Evolutionary conservation across 2,113 vertebrate genomes (phyloP).

Genomic region (Xyliphius kryptos): DNA sequence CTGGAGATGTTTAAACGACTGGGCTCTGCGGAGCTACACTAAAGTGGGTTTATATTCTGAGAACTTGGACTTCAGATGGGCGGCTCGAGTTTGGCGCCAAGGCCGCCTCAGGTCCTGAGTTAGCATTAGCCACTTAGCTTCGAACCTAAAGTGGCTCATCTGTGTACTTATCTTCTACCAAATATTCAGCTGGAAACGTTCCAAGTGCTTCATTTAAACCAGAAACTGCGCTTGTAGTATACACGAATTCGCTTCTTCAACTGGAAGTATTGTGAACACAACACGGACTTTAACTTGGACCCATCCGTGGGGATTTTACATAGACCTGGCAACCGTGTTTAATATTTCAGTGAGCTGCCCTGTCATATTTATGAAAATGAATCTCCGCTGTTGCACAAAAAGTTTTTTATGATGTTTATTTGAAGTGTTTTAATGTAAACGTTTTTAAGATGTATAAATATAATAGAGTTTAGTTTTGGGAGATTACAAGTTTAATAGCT

Average conservation of each 20-base stretch:
- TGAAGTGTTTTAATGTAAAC: too few species aligned
- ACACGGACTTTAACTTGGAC: not conserved
- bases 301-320: not conserved
- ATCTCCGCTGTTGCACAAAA: not conserved
- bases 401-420: too few species aligned
- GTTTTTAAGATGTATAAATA: too few species aligned
- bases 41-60: constrained; percentile 52
- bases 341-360: not conserved
- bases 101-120: constrained; percentile 40
- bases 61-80: constrained; percentile 36
- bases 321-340: constrained; percentile 8
- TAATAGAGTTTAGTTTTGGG: too few species aligned
- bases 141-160: not conserved
- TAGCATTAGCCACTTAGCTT: constrained; percentile 1
- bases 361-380: not conserved
- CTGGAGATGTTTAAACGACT: not conserved
- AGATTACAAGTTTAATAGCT: too few species aligned
- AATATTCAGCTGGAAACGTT: too few species aligned
- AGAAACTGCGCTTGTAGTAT: too few species aligned
- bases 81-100: constrained; percentile 64
- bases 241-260: too few species aligned
- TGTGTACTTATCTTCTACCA: too few species aligned
- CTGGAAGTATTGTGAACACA: too few species aligned
- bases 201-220: too few species aligned
- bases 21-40: constrained; percentile 20